Percentiles rank a stretch among this genome's conserved stretches.
Evolutionary conservation across 2,797 vertebrate genomes (phyloP).

Genomic region (Sebastes baramenuke): DNA sequence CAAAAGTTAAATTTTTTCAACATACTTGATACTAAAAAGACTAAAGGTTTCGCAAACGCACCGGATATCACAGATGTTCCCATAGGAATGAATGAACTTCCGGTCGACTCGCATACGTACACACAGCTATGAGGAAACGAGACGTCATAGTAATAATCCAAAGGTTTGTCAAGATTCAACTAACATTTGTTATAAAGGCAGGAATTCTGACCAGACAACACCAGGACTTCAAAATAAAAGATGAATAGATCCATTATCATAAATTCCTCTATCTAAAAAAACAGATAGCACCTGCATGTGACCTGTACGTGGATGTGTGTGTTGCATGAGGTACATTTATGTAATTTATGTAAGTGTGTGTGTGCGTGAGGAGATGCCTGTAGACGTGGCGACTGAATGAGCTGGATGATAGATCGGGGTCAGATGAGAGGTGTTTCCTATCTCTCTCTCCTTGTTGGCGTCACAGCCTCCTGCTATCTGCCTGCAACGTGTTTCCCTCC

Average conservation of each 20-base stretch:
- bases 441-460: conserved; percentile 49
- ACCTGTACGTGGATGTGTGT: not conserved
- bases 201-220: not conserved
- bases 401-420: conserved; percentile 57
- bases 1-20: no score
- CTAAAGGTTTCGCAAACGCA: no score
- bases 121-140: fast-evolving
- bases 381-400: conserved; percentile 23
- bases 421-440: conserved; percentile 65
- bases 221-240: not conserved
- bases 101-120: no score
- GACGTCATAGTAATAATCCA: not conserved
- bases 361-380: conserved; percentile 18
- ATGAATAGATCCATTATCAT: not conserved
- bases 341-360: not conserved
- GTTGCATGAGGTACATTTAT: not conserved
- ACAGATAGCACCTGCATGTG: not conserved
- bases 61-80: no score
- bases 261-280: not conserved
- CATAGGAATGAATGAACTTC: no score
- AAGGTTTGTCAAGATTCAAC: not conserved
- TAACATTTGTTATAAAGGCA: not conserved
- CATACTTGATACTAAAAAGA: no score
- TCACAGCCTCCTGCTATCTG: conserved; percentile 57
- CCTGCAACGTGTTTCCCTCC: conserved; percentile 51